Base-by-base conservation (phyloP, 2,797 vertebrate species). In the Bradypodion ventrale region DNA sequence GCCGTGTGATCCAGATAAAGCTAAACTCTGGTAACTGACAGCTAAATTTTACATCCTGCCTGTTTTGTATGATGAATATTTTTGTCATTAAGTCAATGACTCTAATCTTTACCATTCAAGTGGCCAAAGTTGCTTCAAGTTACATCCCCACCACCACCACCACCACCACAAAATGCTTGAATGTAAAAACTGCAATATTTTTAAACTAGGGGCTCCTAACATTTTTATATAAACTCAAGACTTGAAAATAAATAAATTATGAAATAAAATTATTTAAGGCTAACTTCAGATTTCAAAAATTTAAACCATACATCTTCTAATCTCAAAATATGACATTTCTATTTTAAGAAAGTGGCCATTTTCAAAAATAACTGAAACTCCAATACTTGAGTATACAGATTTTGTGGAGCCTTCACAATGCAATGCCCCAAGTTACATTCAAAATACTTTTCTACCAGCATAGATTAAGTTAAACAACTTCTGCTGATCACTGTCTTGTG, bases 1-100 rank as follows among this genome's bases (percentile, higher is more conserved):
- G n/a, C n/a, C n/a, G n/a, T n/a, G n/a, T n/a, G n/a, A n/a, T n/a
- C 93, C 92, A 94, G 96, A 97, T 96, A 97, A 96, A 89, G 93
- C 94, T 93, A 95, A 96, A 94, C 95, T 93, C 88, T 91, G 87
- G 93, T 93, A 95, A 92, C 94, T 92, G 93, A 90, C 95, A 97
- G 85, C 76, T 89, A 88, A 94, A 91, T 93, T 91, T 93, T 95
- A 95, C 95, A 94, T 96, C 92, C 78, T 95, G 96, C 95, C 81
- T 92, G 93, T 91, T 88, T 92, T 80, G 87, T 90, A 83, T 89
- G 93, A 92, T 94, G 94, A 96, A 87, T 94, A 90, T 68, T 92
- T 84, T 88, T 94, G 93, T 97, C 96, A 95, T 85, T 94, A 89
- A 84, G 90, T 92, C 92, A 87, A 94, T 95, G 94, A 96, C 91